Conservation (phyloP, 2,113 vertebrate species). For the Chitala chitala region DNA sequence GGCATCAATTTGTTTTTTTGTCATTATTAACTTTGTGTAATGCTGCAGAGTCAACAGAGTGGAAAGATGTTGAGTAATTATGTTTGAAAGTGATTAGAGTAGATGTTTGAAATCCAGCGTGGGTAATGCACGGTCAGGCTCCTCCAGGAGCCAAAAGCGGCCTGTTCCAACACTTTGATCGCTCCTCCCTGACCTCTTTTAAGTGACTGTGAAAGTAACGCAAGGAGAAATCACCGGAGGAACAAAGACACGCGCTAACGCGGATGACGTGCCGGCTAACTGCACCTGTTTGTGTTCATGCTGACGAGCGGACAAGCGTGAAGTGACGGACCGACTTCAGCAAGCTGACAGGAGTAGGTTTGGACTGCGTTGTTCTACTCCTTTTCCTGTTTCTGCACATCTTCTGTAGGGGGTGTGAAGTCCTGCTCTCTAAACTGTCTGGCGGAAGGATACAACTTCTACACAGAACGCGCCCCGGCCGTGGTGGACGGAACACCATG, state of each 20-base stretch:
- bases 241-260: no score
- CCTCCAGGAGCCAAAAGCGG: neutral
- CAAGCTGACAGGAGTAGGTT: neutral
- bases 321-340: no score
- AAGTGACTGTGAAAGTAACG: no score
- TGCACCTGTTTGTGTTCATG: no score
- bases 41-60: conserved; percentile 4
- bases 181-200: no score
- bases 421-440: conserved; percentile 93
- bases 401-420: conserved; percentile 81
- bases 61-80: neutral
- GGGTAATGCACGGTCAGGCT: neutral
- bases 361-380: neutral
- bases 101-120: neutral
- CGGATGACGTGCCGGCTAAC: no score
- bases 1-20: conserved; percentile 26
- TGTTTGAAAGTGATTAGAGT: conserved; percentile 1
- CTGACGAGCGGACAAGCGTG: no score
- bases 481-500: conserved; percentile 90
- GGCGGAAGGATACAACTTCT: conserved; percentile 97
- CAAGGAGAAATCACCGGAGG: no score
- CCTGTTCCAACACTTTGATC: no score
- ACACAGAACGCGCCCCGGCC: conserved; percentile 87
- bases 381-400: conserved; percentile 2
- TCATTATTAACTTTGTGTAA: conserved; percentile 14